A percentile compares a stretch with the other conserved stretches of the same genome.
Evolutionary conservation across 2,888 invertebrate genomes (phyloP).

Genomic region (Chrysolina oricalcia): DNA sequence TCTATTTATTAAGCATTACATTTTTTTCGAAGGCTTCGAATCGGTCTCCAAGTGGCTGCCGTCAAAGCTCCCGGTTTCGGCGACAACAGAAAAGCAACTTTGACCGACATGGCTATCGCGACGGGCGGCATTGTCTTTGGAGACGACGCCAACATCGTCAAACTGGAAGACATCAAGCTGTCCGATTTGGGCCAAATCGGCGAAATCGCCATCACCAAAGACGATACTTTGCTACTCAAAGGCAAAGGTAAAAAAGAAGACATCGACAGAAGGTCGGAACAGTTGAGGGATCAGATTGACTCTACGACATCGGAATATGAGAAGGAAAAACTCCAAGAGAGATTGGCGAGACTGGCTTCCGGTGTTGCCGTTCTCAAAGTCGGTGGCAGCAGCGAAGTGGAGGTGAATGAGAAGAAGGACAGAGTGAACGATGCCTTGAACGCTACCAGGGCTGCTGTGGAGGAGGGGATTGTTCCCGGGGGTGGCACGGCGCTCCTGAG

Average conservation of each 20-base stretch:
- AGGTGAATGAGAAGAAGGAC: slow-evolving; percentile 73
- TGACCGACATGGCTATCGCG: slow-evolving; percentile 72
- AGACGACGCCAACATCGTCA: slow-evolving; percentile 71
- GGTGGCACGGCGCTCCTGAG: slow-evolving; percentile 73
- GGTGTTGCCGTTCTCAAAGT: slow-evolving; percentile 73
- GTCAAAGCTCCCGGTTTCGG: slow-evolving; percentile 74
- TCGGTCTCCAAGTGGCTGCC: slow-evolving; percentile 73
- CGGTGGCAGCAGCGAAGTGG: slow-evolving; percentile 73
- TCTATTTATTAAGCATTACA: not conserved
- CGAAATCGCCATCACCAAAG: slow-evolving; percentile 72
- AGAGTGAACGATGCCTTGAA: slow-evolving; percentile 73
- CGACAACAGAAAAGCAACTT: slow-evolving; percentile 72
- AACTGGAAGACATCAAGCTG: slow-evolving; percentile 70
- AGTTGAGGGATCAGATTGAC: slow-evolving; percentile 71
- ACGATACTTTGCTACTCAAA: slow-evolving; percentile 72
- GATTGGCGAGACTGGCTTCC: slow-evolving; percentile 72
- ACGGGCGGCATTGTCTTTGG: slow-evolving; percentile 72
- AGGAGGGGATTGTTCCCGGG: slow-evolving; percentile 73
- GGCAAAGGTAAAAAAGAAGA: slow-evolving; percentile 70
- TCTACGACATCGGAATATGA: slow-evolving; percentile 72
- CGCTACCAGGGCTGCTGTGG: slow-evolving; percentile 73
- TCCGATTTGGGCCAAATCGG: slow-evolving; percentile 71
- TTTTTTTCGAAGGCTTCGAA: slow-evolving; percentile 66
- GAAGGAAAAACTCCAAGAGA: slow-evolving; percentile 73
- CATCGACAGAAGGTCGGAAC: slow-evolving; percentile 69